Conservation (phyloP, 1,140 invertebrate genomes). For the Drosophila pandora region DNA sequence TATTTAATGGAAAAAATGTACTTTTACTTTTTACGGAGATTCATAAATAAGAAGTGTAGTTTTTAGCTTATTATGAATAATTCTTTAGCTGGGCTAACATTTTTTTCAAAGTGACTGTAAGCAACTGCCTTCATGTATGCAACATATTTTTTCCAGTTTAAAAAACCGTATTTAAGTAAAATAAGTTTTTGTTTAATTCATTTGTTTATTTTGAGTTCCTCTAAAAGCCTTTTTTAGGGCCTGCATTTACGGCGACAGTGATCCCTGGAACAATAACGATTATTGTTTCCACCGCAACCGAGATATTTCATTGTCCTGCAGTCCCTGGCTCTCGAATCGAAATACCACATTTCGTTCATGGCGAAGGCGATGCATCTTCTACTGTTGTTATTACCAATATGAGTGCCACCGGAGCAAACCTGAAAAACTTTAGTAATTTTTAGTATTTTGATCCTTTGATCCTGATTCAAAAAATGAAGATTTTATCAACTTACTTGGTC, state of each 20-base stretch:
- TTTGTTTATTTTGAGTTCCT: background rate
- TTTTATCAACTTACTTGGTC: background rate
- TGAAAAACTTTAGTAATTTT: background rate
- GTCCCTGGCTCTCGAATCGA: background rate
- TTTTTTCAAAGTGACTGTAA: background rate
- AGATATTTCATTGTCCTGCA: background rate
- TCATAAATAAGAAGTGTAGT: background rate
- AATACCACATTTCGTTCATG: constrained; percentile 4
- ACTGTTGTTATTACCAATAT: background rate
- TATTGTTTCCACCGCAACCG: background rate
- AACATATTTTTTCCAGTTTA: background rate
- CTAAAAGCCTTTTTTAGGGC: background rate
- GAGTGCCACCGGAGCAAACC: background rate
- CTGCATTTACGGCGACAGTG: background rate
- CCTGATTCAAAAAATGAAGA: background rate
- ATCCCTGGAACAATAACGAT: background rate
- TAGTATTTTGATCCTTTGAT: background rate
- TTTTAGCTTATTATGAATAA: background rate
- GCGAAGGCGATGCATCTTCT: background rate
- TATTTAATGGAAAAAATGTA: background rate
- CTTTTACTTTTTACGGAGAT: background rate
- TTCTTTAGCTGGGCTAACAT: background rate
- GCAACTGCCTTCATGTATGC: background rate
- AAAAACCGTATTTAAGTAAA: background rate
- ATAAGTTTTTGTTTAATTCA: background rate